Percentiles rank a stretch among this genome's conserved stretches.
Evolutionary conservation across 2,888 invertebrate genomes (phyloP).

Genomic region (Patella caerulea): DNA sequence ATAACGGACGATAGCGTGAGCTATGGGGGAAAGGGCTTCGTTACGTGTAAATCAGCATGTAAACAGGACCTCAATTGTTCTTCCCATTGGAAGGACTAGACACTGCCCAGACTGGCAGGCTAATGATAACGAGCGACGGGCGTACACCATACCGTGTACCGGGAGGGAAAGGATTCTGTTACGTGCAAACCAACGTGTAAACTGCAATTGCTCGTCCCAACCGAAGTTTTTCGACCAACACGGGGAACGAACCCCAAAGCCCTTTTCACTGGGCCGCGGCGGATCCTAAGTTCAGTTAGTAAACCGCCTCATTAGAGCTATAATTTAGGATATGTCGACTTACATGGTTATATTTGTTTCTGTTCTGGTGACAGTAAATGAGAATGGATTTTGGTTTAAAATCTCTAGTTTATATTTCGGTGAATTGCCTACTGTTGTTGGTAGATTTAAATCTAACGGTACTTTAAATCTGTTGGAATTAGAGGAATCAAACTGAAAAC

Average conservation of each 20-base stretch:
- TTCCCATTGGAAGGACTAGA: too few species aligned
- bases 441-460: conserved; percentile 48
- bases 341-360: conserved; percentile 56
- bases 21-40: too few species aligned
- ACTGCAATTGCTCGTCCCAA: too few species aligned
- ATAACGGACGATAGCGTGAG: too few species aligned
- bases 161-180: too few species aligned
- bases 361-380: conserved; percentile 62
- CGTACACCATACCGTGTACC: too few species aligned
- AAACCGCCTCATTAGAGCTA: neutral
- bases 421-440: conserved; percentile 27
- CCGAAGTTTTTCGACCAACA: too few species aligned
- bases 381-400: conserved; percentile 51
- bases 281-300: neutral
- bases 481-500: conserved; percentile 56
- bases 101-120: too few species aligned
- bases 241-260: neutral
- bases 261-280: neutral
- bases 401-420: conserved; percentile 51
- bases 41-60: too few species aligned
- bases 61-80: too few species aligned
- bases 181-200: too few species aligned
- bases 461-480: conserved; percentile 55
- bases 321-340: conserved; percentile 33
- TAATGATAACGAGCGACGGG: too few species aligned